Conservation (phyloP, 2,797 vertebrate genomes). For the Cottoperca gobio region DNA sequence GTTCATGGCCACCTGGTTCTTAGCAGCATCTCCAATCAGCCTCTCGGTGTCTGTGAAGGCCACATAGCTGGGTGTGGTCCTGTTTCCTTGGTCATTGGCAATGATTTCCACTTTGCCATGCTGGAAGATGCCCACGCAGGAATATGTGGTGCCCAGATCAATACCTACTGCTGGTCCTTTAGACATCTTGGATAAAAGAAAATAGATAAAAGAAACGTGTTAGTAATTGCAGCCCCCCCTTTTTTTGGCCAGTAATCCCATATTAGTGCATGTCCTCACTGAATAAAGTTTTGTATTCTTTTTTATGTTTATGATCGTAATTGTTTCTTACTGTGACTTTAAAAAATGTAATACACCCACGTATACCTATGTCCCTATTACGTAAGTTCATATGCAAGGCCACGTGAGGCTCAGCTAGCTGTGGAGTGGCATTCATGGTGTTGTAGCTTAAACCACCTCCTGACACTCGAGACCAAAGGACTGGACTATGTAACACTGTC, state of each 20-base stretch:
- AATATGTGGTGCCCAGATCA: slow-evolving; percentile 89
- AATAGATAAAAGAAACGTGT: slow-evolving; percentile 1
- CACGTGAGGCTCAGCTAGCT: slow-evolving; percentile 16
- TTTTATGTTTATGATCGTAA: background rate
- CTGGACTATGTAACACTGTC: slow-evolving; percentile 7
- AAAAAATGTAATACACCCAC: background rate
- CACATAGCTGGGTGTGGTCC: slow-evolving; percentile 93
- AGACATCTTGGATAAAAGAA: slow-evolving; percentile 77
- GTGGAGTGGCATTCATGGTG: background rate
- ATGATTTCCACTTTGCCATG: slow-evolving; percentile 90
- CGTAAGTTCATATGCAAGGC: slow-evolving; percentile 12
- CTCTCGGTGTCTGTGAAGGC: slow-evolving; percentile 92
- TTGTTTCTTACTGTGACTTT: background rate
- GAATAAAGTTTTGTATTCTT: background rate
- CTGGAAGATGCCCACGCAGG: slow-evolving; percentile 89
- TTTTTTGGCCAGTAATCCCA: background rate
- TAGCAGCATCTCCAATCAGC: slow-evolving; percentile 93
- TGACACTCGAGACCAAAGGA: slow-evolving; percentile 38
- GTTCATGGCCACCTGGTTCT: slow-evolving; percentile 96
- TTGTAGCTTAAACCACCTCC: slow-evolving; percentile 4
- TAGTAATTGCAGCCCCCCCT: background rate
- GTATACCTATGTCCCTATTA: background rate
- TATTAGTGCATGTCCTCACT: background rate
- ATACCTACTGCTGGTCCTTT: slow-evolving; percentile 89
- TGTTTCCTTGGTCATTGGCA: slow-evolving; percentile 89